Conservation (phyloP, 30 jellyfish, hydroid and myxozoan species). For the Aurelia sp. region DNA sequence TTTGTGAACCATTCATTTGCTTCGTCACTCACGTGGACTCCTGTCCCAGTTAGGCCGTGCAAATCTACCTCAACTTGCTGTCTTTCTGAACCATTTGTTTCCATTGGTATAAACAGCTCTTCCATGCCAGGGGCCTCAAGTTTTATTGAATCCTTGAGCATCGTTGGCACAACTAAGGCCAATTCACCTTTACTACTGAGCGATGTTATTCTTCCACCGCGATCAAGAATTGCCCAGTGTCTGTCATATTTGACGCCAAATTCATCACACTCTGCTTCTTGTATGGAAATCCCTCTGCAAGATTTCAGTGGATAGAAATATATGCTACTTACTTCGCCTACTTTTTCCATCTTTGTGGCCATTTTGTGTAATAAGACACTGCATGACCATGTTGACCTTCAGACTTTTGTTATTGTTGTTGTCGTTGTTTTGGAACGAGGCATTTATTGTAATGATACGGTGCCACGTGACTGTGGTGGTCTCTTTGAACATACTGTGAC, state of each 20-base stretch:
- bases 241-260: slow-evolving; percentile 63
- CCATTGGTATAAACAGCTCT: slow-evolving; percentile 10
- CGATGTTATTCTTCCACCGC: slow-evolving; percentile 37
- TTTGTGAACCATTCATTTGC: slow-evolving; percentile 75
- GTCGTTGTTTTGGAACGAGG: not conserved
- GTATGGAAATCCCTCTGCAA: slow-evolving; percentile 51
- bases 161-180: slow-evolving; percentile 31
- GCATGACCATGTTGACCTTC: not conserved
- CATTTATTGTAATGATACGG: too few species aligned
- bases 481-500: too few species aligned
- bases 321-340: slow-evolving; percentile 52
- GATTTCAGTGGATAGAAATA: slow-evolving; percentile 53
- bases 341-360: not conserved
- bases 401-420: not conserved
- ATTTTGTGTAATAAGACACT: not conserved
- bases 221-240: slow-evolving; percentile 62
- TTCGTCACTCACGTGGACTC: slow-evolving; percentile 54
- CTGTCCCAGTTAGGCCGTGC: slow-evolving; percentile 56
- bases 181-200: slow-evolving; percentile 24
- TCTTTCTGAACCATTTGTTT: not conserved
- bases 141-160: slow-evolving; percentile 15
- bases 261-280: slow-evolving; percentile 56
- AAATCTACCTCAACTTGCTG: slow-evolving; percentile 22
- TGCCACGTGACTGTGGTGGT: not conserved
- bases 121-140: slow-evolving; percentile 70